Evolutionary conservation across 1,140 invertebrate genomes (phyloP), one percentile per base, ranked within the genome.

Genomic region (Hyphantria cunea): DNA sequence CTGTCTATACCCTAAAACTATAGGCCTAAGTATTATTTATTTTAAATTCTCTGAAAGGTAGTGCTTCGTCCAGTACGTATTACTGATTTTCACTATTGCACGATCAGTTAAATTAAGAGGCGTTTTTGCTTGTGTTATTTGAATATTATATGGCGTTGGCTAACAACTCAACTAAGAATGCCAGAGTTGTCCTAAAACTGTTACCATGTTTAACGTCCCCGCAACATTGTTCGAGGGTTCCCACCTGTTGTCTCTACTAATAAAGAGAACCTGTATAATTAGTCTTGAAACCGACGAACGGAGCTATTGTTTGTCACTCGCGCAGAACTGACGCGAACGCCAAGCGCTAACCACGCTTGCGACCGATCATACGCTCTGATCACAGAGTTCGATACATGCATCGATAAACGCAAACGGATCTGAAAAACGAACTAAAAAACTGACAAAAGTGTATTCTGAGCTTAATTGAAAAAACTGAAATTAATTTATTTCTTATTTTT

Each of bases 301-400:
- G 64, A 41, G 33, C 64, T 68, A 85, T 84, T 85, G 83, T 88
- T 85, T 89, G 82, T 86, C 80, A 83, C 77, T 58, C 72, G 72
- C 56, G 34, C 81, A 88, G 74, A 86, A 78, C 74, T 63, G 60
- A 70, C 74, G 78, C 82, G 84, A 66, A 74, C 78, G 80, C 68
- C 81, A 78, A 45, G 41, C 74, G 74, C 62, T 56, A 48, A 75
- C 66, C 78, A 85, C 86, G 84, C 73, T 76, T 62, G 14, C 39
- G 34, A 47, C 68, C 69, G 72, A 70, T 75, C 77, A 63, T 52
- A 33, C 66, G 61, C 68, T 68, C 63, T 65, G 58, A 39, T n/a
- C 10, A 45, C 52, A 62, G 59, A 72, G 65, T 66, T 49, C 45
- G 42, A 70, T 51, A 33, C 3, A 56, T 47, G 59, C 56, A 65